Conservation (phyloP, 2,113 vertebrate species). For the Phaethornis superciliosus region DNA sequence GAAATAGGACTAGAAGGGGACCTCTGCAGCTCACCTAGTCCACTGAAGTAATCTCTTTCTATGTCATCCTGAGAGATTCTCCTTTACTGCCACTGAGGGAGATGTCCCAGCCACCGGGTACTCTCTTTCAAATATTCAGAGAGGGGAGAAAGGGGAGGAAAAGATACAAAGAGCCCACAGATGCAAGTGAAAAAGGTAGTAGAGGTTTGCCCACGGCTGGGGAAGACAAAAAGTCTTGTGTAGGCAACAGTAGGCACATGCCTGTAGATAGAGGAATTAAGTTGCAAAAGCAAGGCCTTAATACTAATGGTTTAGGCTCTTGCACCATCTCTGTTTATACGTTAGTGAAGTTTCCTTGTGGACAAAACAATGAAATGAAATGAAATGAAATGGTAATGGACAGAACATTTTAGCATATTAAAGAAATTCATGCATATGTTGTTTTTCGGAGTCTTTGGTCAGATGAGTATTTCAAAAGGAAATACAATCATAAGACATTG, state of each 20-base stretch:
- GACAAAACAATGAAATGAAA: not conserved
- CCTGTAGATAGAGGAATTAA: not conserved
- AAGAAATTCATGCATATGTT: not conserved
- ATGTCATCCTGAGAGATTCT: not conserved
- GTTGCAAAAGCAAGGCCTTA: not conserved
- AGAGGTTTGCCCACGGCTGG: not conserved
- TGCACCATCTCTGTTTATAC: not conserved
- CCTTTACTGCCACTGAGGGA: not conserved
- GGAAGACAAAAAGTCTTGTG: not conserved
- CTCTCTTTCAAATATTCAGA: not conserved
- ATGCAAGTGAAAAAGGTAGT: not conserved
- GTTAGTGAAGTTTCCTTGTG: not conserved
- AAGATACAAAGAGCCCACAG: not conserved
- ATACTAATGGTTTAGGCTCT: not conserved
- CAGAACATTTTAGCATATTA: not conserved
- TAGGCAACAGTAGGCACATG: not conserved
- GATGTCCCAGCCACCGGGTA: not conserved
- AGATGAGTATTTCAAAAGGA: not conserved
- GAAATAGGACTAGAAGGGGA: not conserved
- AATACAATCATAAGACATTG: not conserved
- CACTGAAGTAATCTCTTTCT: not conserved
- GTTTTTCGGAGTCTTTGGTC: not conserved
- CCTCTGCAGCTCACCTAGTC: not conserved
- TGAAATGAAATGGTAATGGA: not conserved
- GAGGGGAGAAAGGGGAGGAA: not conserved